Base-by-base conservation (phyloP, 2,888 invertebrate species). In the Xanthostigma xanthostigma region DNA sequence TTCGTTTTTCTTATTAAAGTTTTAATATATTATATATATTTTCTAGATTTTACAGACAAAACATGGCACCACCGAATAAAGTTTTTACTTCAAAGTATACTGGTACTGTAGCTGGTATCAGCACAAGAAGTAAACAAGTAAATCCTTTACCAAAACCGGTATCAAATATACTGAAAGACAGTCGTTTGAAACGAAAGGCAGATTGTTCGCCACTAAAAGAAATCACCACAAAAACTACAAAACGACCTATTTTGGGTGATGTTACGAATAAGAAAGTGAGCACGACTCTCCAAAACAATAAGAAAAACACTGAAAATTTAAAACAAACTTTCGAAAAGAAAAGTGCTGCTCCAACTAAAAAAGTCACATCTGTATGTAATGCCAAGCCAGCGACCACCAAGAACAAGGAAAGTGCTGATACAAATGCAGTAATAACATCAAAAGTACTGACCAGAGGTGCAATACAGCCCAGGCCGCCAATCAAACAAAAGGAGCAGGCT, bases 181-280 rank as follows among this genome's bases (percentile, higher is more conserved):
- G 58, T 58, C 66, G 57, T 63, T 73, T 74, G 45, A 90, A 90
- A 64, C 74, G 90, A 60, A 90, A 90, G 74, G 89, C 89, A 2
- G 81, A 82, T 41, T 78, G 77, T 53, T 88, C 87, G 49, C 88
- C 88, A 5, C 61, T 79, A 41, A 87, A 84, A 66, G 81, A 84
- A 62, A 78, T 77, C 13, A 46, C 36, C 12, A 34, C 27, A 33
- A 33, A 33, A 55, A 76, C 74, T 45, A 75, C 79, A 6, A 91
- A 89, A 64, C 72, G 92, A 58, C 84, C 87, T 40, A 92, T 90
- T 3, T 78, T 93, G 61, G 87, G 86, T 52, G 91, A 92, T 64
- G 78, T 91, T 55, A 88, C 89, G 45, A 90, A 89, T 68, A 82
- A 79, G 53, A 66, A 69, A 55, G 67, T 44, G 9, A 60, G 60